Evolutionary conservation across 2,888 invertebrate species (phyloP).

Genomic region (Drosophila mimica): DNA sequence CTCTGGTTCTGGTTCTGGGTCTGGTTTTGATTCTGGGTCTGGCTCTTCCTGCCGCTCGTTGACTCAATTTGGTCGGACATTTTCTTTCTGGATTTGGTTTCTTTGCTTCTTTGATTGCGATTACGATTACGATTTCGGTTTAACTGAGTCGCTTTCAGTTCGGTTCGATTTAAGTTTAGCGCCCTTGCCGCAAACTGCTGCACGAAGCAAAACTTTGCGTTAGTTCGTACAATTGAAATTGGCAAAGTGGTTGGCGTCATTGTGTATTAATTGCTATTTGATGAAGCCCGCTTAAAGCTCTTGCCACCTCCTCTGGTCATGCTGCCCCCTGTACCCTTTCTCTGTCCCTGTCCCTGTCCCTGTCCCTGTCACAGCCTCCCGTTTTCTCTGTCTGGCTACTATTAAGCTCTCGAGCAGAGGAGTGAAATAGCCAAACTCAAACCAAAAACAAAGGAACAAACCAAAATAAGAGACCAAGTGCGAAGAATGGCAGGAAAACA

Average conservation of each 20-base stretch:
- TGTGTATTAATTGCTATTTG: constrained; percentile 68
- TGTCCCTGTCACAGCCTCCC: neutral
- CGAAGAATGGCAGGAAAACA: constrained; percentile 35
- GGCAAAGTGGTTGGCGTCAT: constrained; percentile 5
- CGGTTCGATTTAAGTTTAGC: constrained; percentile 3
- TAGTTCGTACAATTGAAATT: constrained; percentile 3
- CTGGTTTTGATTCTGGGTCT: constrained; percentile 23
- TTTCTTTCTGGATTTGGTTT: constrained; percentile 5
- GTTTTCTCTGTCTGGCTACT: neutral
- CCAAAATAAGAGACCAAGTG: neutral
- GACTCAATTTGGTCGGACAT: constrained; percentile 57
- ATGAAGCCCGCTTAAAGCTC: constrained; percentile 45
- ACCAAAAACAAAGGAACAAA: neutral
- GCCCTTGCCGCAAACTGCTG: constrained; percentile 22
- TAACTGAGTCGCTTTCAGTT: neutral
- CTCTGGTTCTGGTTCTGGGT: constrained; percentile 19
- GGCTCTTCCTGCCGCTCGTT: constrained; percentile 26
- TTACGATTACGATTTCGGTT: neutral
- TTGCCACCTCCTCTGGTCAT: constrained; percentile 1
- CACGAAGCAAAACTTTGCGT: constrained; percentile 15
- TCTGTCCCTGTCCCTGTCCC: neutral
- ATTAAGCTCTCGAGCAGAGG: constrained; percentile 5
- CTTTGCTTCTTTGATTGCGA: neutral
- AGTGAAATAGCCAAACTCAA: constrained; percentile 1
- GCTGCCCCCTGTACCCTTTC: neutral